Conservation (phyloP, 2,888 invertebrate species). For the Drosophila infuscata region DNA sequence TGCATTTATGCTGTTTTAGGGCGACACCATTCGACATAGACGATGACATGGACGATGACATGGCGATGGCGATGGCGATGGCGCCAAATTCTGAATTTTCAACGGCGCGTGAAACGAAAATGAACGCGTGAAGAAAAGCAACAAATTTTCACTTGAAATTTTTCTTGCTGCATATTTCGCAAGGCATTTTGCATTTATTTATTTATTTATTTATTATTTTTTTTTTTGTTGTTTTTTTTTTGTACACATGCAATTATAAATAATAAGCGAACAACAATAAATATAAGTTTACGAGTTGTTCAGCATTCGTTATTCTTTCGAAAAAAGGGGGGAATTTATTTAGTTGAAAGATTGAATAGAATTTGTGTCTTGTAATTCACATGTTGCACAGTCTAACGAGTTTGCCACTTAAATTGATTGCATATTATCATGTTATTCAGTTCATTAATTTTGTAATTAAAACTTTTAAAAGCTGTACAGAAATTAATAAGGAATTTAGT, state of each 20-base stretch:
- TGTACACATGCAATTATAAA: constrained; percentile 49
- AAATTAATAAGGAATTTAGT: not conserved
- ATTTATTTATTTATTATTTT: constrained; percentile 29
- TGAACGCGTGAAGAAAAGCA: constrained; percentile 72
- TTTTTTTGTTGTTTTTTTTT: constrained; percentile 14
- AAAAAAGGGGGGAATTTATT: not conserved
- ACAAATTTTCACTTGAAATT: constrained; percentile 39
- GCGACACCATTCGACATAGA: constrained; percentile 57
- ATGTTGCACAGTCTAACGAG: not conserved
- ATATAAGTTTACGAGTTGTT: constrained; percentile 33
- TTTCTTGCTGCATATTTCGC: constrained; percentile 41
- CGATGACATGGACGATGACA: constrained; percentile 51
- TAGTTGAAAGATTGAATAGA: not conserved
- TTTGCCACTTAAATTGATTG: not conserved
- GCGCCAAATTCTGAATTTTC: constrained; percentile 68
- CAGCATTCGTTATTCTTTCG: constrained; percentile 44
- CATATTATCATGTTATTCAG: not conserved
- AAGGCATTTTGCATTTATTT: constrained; percentile 60
- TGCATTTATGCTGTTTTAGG: constrained; percentile 29
- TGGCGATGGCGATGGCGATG: constrained; percentile 56
- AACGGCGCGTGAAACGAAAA: constrained; percentile 48
- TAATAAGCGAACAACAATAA: constrained; percentile 16
- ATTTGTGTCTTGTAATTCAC: not conserved
- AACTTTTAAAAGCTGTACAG: not conserved
- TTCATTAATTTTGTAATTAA: not conserved